Percentiles rank a stretch among this genome's conserved stretches.
Conservation (phyloP, 1,140 invertebrate species). For the Conopomorpha cramerella region DNA sequence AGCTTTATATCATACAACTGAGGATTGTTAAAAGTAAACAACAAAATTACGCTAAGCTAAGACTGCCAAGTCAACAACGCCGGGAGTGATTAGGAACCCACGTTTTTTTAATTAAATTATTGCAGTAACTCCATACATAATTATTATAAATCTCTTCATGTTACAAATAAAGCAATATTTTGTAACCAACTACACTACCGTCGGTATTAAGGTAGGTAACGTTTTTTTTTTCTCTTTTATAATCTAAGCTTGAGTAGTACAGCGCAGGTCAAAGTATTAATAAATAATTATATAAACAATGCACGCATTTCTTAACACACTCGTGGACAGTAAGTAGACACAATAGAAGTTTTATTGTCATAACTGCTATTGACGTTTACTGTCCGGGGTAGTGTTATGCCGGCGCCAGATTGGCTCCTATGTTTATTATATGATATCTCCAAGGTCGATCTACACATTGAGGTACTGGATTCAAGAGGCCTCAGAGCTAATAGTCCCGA, state of each 20-base stretch:
- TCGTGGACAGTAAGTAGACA: too few relatives aligned
- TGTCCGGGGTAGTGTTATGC: too few relatives aligned
- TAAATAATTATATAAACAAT: slow-evolving; percentile 35
- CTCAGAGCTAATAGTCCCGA: too few relatives aligned
- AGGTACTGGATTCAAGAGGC: too few relatives aligned
- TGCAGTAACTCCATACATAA: slow-evolving; percentile 20
- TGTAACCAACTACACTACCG: slow-evolving; percentile 46
- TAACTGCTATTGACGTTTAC: too few relatives aligned
- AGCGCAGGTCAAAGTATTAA: too few relatives aligned
- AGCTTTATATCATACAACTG: slow-evolving; percentile 33
- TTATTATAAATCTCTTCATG: slow-evolving; percentile 49
- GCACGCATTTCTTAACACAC: slow-evolving; percentile 35
- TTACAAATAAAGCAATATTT: slow-evolving; percentile 55
- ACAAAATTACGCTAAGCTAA: slow-evolving; percentile 34
- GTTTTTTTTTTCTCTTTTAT: slow-evolving; percentile 39
- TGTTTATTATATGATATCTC: too few relatives aligned
- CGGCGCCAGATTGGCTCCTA: too few relatives aligned
- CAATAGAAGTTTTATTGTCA: too few relatives aligned
- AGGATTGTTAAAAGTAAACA: slow-evolving; percentile 31
- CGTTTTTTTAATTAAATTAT: slow-evolving; percentile 30
- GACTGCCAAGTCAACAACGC: too few relatives aligned
- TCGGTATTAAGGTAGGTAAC: too few relatives aligned
- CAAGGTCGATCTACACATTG: too few relatives aligned
- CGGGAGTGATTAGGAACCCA: slow-evolving; percentile 50
- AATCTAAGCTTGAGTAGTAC: slow-evolving; percentile 39